A percentile compares a stretch with the other conserved stretches of the same genome.
These are phyloP conservation scores for Catharus minimus DNA, from an alignment of 2,113 vertebrate genomes.

Conservation along the genomic window DNA sequence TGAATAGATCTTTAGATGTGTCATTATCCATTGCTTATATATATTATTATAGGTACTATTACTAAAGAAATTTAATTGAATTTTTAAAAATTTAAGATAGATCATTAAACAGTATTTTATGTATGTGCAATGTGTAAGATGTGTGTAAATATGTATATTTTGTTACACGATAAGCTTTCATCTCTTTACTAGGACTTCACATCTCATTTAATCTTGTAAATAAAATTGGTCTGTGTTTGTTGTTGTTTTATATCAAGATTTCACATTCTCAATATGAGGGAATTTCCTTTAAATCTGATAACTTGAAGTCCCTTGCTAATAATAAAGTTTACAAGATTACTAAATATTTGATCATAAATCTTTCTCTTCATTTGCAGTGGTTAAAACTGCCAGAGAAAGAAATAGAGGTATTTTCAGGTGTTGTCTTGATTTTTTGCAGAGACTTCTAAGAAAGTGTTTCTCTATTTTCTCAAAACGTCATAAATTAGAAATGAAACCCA, in stretches of 20 bases:
- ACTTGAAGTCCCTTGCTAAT: not conserved
- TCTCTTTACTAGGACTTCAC: not conserved
- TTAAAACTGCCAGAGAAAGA: not conserved
- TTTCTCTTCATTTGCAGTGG: not conserved
- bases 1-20: not conserved
- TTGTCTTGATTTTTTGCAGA: not conserved
- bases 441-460: not conserved
- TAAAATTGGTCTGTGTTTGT: not conserved
- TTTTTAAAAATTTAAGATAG: not conserved
- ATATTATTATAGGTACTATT: not conserved
- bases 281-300: not conserved
- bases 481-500: not conserved
- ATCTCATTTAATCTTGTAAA: not conserved
- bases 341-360: not conserved
- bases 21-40: not conserved
- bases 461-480: not conserved
- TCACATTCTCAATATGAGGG: not conserved
- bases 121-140: not conserved
- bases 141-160: not conserved
- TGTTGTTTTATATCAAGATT: not conserved
- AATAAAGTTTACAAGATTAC: not conserved
- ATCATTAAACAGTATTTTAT: not conserved
- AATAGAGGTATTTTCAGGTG: not conserved
- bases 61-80: not conserved
- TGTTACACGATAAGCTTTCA: not conserved